Percentiles rank a stretch among this genome's conserved stretches.
These are phyloP conservation scores for Trachelus iudaicus DNA, from an alignment of 2,888 invertebrate genomes.

Conservation along the genomic window DNA sequence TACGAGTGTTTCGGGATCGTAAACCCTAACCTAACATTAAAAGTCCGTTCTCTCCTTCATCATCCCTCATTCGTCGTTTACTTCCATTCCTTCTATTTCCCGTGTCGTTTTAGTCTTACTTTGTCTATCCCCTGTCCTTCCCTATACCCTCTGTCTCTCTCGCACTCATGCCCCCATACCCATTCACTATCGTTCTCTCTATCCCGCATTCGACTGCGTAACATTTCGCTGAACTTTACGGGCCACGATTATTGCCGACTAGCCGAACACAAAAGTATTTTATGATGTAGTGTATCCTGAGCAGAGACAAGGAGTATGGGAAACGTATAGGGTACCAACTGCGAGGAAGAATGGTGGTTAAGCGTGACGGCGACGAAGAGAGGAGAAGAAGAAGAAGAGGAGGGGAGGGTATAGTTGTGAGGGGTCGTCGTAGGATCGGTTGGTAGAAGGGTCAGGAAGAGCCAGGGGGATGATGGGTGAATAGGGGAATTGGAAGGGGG, in stretches of 20 bases:
- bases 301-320: slow-evolving; percentile 18
- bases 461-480: slow-evolving; percentile 6
- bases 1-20: slow-evolving; percentile 18
- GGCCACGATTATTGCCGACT: slow-evolving; percentile 35
- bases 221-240: slow-evolving; percentile 39
- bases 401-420: too few species aligned
- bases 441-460: too few species aligned
- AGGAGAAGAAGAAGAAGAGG: neutral
- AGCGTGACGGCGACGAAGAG: slow-evolving; percentile 14
- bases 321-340: slow-evolving; percentile 7
- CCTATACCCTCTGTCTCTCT: neutral
- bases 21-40: slow-evolving; percentile 11
- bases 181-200: neutral
- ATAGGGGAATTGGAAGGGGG: neutral
- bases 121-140: too few species aligned
- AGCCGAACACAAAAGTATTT: slow-evolving; percentile 32
- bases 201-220: slow-evolving; percentile 21
- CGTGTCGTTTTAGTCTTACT: neutral
- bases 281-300: slow-evolving; percentile 29
- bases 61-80: neutral
- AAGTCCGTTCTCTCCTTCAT: neutral
- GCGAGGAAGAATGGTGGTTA: slow-evolving; percentile 12
- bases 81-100: slow-evolving; percentile 12
- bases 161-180: neutral
- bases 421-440: too few species aligned